Conservation (phyloP, 37 sponge, comb jelly and placozoan genomes). For the Halichondria panicea region DNA sequence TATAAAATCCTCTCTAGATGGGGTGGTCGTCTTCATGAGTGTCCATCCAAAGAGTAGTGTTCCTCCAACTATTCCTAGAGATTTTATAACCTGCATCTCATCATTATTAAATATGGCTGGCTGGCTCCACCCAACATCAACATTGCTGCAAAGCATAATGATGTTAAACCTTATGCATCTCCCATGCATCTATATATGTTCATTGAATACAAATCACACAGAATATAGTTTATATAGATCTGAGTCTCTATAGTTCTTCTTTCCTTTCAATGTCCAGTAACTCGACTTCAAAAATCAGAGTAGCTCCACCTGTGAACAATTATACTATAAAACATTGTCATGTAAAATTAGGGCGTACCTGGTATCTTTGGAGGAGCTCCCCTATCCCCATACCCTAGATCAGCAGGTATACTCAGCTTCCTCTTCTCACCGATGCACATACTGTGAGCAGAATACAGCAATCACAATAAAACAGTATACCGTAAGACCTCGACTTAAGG, state of each 20-base stretch:
- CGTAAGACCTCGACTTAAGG: too few relatives aligned
- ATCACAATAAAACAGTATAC: too few relatives aligned
- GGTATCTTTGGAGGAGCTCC: constrained; percentile 95
- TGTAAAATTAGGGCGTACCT: constrained; percentile 28
- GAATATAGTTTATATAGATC: too few relatives aligned
- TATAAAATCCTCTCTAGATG: constrained; percentile 34
- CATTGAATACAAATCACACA: too few relatives aligned
- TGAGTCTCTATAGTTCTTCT: constrained; percentile 12
- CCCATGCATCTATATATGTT: too few relatives aligned
- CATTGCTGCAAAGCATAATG: too few relatives aligned
- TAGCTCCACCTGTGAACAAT: constrained; percentile 77
- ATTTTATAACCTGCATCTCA: too few relatives aligned
- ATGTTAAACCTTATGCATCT: too few relatives aligned
- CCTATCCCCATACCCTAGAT: constrained; percentile 89
- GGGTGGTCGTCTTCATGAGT: constrained; percentile 38
- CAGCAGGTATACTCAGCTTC: constrained; percentile 81
- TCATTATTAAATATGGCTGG: too few relatives aligned
- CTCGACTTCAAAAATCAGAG: constrained; percentile 92
- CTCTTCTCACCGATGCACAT: constrained; percentile 97
- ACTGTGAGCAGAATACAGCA: constrained; percentile 43
- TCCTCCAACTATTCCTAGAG: too few relatives aligned
- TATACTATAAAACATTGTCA: background rate
- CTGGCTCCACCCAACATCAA: too few relatives aligned
- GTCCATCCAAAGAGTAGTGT: constrained; percentile 42
- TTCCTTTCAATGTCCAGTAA: constrained; percentile 77